These are phyloP conservation scores for Tangara arthus DNA, from an alignment of 2,797 vertebrate species.

Conservation along the genomic window DNA sequence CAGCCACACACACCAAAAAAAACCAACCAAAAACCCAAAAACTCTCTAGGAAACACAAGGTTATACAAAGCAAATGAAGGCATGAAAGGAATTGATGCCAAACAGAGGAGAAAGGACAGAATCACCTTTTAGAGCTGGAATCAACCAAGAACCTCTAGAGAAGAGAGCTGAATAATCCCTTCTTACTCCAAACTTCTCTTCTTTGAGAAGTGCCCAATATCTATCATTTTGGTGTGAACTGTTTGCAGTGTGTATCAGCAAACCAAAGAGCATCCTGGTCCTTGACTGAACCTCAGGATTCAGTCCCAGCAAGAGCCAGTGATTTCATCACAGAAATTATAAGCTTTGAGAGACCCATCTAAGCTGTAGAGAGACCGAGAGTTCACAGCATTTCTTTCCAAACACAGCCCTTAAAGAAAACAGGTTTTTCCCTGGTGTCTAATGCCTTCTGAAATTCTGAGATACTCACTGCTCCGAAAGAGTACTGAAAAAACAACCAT, in stretches of 20 bases:
- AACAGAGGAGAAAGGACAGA: not conserved
- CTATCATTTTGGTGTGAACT: not conserved
- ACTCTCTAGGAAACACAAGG: conserved; percentile 8
- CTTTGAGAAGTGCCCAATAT: not conserved
- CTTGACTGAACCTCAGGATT: not conserved
- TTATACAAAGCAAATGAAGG: not conserved
- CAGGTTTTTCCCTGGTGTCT: not conserved
- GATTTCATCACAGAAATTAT: not conserved
- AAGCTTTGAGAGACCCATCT: not conserved
- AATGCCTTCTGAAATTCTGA: not conserved
- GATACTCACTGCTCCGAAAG: not conserved
- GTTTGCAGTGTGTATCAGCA: not conserved
- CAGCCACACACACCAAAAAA: not conserved
- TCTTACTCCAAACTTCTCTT: not conserved
- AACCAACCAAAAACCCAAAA: not conserved
- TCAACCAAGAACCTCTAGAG: not conserved
- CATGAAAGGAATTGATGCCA: not conserved
- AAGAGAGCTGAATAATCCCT: not conserved
- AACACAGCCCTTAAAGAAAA: not conserved
- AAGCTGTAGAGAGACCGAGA: not conserved
- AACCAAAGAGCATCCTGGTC: not conserved
- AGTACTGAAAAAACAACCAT: not conserved
- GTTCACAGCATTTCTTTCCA: not conserved
- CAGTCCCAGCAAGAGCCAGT: not conserved
- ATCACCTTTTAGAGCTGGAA: not conserved